Percentiles rank a stretch among this genome's conserved stretches.
Conservation (phyloP, 1,140 invertebrate species). For the Dendroctonus ponderosae region DNA sequence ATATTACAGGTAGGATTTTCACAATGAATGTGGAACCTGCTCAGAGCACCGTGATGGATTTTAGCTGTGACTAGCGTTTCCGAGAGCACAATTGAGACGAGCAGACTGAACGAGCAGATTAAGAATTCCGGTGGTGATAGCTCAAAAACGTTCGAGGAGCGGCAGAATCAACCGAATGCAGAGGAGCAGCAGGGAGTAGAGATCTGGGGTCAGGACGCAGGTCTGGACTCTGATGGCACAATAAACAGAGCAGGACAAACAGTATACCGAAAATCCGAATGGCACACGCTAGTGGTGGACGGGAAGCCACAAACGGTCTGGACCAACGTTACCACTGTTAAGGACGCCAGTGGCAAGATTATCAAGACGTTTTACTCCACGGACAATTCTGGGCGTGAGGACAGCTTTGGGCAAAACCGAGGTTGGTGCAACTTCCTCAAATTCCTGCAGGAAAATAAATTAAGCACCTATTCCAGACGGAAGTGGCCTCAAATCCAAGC, state of each 20-base stretch:
- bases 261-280: constrained; percentile 33
- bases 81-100: constrained; percentile 4
- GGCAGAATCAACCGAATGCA: constrained; percentile 26
- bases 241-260: constrained; percentile 22
- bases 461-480: no score
- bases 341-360: constrained; percentile 35
- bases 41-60: constrained; percentile 1
- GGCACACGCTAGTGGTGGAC: constrained; percentile 19
- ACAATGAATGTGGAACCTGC: neutral
- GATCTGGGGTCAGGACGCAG: neutral
- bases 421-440: neutral
- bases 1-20: constrained; percentile 21
- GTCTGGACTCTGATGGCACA: constrained; percentile 1
- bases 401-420: constrained; percentile 23
- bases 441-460: no score
- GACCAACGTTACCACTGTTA: constrained; percentile 37
- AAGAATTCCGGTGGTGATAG: constrained; percentile 36
- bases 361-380: constrained; percentile 35
- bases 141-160: constrained; percentile 31
- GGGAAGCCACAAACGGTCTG: constrained; percentile 30
- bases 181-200: neutral
- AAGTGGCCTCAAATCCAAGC: no score
- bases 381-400: constrained; percentile 11
- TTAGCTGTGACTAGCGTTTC: constrained; percentile 22
- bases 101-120: constrained; percentile 33